Conservation (phyloP, 1,140 invertebrate genomes). For the Drosophila setifemur region DNA sequence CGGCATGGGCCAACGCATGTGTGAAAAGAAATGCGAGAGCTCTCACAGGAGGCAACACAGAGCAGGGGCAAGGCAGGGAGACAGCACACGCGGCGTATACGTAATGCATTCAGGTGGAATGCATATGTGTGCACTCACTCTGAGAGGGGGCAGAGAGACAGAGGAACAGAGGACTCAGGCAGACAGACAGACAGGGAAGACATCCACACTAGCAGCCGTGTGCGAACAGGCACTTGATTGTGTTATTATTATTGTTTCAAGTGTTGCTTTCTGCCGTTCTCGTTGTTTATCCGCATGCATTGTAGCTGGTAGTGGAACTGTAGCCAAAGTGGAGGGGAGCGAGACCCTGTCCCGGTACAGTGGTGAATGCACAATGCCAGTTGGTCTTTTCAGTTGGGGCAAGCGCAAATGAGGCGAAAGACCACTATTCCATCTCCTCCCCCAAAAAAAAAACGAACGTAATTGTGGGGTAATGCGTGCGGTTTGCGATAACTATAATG, state of each 20-base stretch:
- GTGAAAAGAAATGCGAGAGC: slow-evolving; percentile 59
- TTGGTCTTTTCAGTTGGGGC: not conserved
- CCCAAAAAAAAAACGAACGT: not conserved
- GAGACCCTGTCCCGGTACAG: slow-evolving; percentile 5
- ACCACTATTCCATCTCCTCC: no score
- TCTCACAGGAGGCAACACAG: no score
- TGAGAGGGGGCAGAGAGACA: not conserved
- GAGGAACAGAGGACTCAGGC: not conserved
- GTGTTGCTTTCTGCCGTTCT: slow-evolving; percentile 64
- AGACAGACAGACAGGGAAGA: not conserved
- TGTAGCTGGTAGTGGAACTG: slow-evolving; percentile 62
- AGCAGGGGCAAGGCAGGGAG: not conserved
- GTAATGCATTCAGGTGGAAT: slow-evolving; percentile 61
- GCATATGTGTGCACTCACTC: slow-evolving; percentile 51
- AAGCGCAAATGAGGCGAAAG: not conserved
- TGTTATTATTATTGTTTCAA: slow-evolving; percentile 81
- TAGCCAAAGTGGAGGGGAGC: slow-evolving; percentile 26
- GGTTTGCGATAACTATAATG: no score
- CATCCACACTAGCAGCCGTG: slow-evolving; percentile 33
- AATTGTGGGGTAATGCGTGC: no score
- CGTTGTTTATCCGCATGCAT: slow-evolving; percentile 73
- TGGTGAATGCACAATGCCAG: slow-evolving; percentile 4
- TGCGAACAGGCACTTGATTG: slow-evolving; percentile 78
- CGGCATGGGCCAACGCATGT: slow-evolving; percentile 53
- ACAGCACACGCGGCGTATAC: slow-evolving; percentile 55